phyloP scores from a whole-genome alignment of 2,797 vertebrate species.

The Mastacembelus armatus region DNA sequence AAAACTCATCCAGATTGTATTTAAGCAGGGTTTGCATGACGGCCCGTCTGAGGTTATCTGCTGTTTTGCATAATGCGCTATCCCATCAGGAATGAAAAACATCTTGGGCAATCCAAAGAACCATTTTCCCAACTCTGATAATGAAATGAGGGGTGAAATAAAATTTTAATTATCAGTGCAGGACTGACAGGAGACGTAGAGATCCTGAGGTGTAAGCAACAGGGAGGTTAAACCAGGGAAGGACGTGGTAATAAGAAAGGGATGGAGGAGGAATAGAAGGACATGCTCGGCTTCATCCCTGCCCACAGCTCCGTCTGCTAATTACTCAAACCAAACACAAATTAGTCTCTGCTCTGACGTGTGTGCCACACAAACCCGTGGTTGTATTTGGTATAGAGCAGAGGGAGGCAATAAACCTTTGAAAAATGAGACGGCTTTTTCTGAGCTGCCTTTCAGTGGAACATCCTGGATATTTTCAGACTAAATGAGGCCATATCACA shows the following conservation, averaged over 20 bases:
- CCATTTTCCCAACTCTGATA: neutral
- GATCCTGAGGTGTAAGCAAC: constrained; percentile 4
- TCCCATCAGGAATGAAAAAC: neutral
- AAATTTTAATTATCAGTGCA: too few species aligned
- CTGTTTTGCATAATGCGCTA: too few species aligned
- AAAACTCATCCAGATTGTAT: too few species aligned
- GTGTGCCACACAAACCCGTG: constrained; percentile 1
- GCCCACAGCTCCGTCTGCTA: constrained; percentile 6
- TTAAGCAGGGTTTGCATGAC: neutral
- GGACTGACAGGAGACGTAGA: neutral
- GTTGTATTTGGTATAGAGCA: constrained; percentile 11
- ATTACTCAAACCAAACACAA: constrained; percentile 44
- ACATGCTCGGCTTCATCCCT: neutral
- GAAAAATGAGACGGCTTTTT: constrained; percentile 6
- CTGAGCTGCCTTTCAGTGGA: neutral
- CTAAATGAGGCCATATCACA: constrained; percentile 21
- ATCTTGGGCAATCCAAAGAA: neutral
- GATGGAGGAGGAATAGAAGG: neutral
- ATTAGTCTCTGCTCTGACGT: constrained; percentile 35
- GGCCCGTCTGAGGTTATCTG: neutral
- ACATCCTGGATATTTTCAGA: constrained; percentile 19
- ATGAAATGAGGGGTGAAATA: neutral
- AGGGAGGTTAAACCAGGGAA: constrained; percentile 11
- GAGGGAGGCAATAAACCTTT: constrained; percentile 19
- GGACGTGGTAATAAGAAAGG: neutral